Base-by-base conservation (phyloP, 1,140 invertebrate species). In the Drusus annulatus region DNA sequence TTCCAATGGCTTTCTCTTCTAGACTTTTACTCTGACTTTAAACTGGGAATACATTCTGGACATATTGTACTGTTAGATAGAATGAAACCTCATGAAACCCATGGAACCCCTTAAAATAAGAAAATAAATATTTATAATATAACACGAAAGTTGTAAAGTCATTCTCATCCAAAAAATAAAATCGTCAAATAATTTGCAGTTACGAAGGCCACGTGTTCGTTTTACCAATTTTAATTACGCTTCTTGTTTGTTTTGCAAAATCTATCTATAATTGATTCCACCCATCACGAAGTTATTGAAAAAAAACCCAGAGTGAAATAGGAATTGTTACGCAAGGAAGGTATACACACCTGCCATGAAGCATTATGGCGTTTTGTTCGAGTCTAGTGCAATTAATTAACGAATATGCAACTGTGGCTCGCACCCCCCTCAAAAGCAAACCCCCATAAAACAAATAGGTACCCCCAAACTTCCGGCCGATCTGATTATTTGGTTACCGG, bases 401-500 rank as follows among this genome's bases (percentile, higher is more conserved):
- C 75, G 75, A 63, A 62, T 76, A 31, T 51, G 75, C 75, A 65
- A 58, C 60, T 65, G 56, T 51, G 45, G 68, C 71, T 16, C 54
- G 19, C 71, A 45, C 68, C 31, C 36, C n/a, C 31, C 36, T 45
- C 17, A 50, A 73, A 17, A 65, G 62, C 28, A 36, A 31, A 31
- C 62, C 21, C 68, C 10, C 8, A 50, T 71, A 71, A 71, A 71
- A 65, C 62, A 71, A 71, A 71, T 45, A 45, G 36, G 36, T 45
- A 45, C 36, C 68, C 52, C 68, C 68, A 52, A 50, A 68, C 76
- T 62, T 80, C 74, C 80, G 80, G 51, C 56, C 71, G 75, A 81
- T 81, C 76, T 81, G 80, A 81, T 81, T 78, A 78, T 78, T 78
- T 78, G 76, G 54, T 58, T 75, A 75, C 73, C 73, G 52, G 15